Evolutionary conservation across 2,113 vertebrate species (phyloP).

Genomic region (Corythaixoides concolor): DNA sequence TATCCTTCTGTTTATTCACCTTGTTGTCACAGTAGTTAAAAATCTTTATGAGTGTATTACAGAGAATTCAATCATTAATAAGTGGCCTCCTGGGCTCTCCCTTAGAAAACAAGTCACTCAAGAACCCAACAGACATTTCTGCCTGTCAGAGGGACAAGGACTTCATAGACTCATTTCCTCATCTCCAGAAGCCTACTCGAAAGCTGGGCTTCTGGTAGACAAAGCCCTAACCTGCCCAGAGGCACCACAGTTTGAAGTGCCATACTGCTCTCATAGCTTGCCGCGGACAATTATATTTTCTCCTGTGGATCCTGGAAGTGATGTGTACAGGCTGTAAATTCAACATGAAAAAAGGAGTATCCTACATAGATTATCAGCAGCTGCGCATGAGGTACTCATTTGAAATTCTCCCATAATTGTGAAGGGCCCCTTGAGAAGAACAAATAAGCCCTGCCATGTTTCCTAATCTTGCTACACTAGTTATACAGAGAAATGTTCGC

Average conservation of each 20-base stretch:
- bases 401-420: slow-evolving; percentile 52
- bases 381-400: not conserved
- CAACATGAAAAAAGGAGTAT: not conserved
- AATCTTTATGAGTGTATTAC: not conserved
- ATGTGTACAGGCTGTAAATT: not conserved
- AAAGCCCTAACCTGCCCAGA: not conserved
- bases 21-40: not conserved
- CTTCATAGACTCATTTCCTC: not conserved
- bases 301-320: not conserved
- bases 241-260: not conserved
- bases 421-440: slow-evolving; percentile 60
- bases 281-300: not conserved
- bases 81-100: not conserved
- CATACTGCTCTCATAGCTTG: not conserved
- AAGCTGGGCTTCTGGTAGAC: not conserved
- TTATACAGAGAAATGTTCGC: slow-evolving; percentile 2
- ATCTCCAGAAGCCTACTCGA: not conserved
- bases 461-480: slow-evolving; percentile 51
- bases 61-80: not conserved
- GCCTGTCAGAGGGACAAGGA: not conserved
- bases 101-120: not conserved
- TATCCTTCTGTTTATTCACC: not conserved
- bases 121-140: not conserved
- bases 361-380: slow-evolving; percentile 1
- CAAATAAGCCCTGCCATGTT: slow-evolving; percentile 53